phyloP scores from a whole-genome alignment of 2,888 invertebrate genomes.

The Mayetiola destructor region DNA sequence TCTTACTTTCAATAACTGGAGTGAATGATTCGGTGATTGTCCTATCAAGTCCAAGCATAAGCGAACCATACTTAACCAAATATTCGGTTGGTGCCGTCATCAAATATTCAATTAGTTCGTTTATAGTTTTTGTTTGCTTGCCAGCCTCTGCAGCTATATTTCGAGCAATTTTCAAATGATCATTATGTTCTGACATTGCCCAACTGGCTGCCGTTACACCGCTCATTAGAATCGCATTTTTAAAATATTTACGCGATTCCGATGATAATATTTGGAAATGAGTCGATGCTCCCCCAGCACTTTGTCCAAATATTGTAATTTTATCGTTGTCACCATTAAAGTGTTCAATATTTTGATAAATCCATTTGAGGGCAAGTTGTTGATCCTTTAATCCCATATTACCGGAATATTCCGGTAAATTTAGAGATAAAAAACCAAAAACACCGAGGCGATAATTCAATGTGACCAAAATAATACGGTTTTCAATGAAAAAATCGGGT shows the following conservation, averaged over 20 bases:
- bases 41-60: background rate
- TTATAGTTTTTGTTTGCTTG: background rate
- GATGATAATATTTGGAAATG: conserved; percentile 58
- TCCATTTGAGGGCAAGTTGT: conserved; percentile 52
- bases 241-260: conserved; percentile 44
- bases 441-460: conserved; percentile 57
- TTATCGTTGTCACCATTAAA: conserved; percentile 59
- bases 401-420: conserved; percentile 57
- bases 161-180: background rate
- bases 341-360: conserved; percentile 46
- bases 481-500: conserved; percentile 12
- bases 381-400: conserved; percentile 65
- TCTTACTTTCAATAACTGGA: background rate
- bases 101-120: background rate
- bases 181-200: conserved; percentile 23
- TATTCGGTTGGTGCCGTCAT: background rate
- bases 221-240: conserved; percentile 41
- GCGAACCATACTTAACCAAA: background rate
- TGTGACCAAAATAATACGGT: conserved; percentile 27
- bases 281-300: conserved; percentile 57
- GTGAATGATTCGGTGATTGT: background rate
- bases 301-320: conserved; percentile 52
- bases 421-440: conserved; percentile 48
- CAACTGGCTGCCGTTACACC: conserved; percentile 51
- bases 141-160: background rate